phyloP scores from a whole-genome alignment of 2,888 invertebrate species.

The Spodoptera picta region DNA sequence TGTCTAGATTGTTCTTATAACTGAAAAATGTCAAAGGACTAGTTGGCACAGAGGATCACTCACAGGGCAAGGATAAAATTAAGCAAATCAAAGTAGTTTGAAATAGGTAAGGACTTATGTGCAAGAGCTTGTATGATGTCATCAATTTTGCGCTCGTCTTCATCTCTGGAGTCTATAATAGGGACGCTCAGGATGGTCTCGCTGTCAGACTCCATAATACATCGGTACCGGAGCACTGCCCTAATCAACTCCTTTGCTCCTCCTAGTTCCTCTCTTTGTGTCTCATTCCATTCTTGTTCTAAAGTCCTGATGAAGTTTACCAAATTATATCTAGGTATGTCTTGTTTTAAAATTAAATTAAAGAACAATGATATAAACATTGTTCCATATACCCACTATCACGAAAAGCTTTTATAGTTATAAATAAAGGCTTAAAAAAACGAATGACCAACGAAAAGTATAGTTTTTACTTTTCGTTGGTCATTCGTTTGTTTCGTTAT shows the following conservation, averaged over 20 bases:
- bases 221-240: conserved; percentile 77
- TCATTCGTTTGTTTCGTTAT: too few species aligned
- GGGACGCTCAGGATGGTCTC: conserved; percentile 72
- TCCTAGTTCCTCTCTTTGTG: conserved; percentile 65
- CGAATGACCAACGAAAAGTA: too few species aligned
- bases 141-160: conserved; percentile 69
- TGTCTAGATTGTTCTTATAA: too few species aligned
- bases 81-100: background rate
- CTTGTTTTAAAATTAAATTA: too few species aligned
- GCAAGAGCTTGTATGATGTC: conserved; percentile 74
- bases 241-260: conserved; percentile 75
- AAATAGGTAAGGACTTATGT: conserved; percentile 64
- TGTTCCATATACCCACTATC: too few species aligned
- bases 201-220: conserved; percentile 68
- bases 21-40: too few species aligned
- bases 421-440: too few species aligned
- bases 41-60: too few species aligned
- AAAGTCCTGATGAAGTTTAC: conserved; percentile 65
- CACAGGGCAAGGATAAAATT: too few species aligned
- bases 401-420: too few species aligned
- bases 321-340: background rate
- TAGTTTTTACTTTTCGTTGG: too few species aligned
- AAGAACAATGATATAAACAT: too few species aligned
- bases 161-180: conserved; percentile 68
- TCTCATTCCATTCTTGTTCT: conserved; percentile 78